phyloP scores from a whole-genome alignment of 2,113 vertebrate genomes.

The Poicephalus gulielmi region DNA sequence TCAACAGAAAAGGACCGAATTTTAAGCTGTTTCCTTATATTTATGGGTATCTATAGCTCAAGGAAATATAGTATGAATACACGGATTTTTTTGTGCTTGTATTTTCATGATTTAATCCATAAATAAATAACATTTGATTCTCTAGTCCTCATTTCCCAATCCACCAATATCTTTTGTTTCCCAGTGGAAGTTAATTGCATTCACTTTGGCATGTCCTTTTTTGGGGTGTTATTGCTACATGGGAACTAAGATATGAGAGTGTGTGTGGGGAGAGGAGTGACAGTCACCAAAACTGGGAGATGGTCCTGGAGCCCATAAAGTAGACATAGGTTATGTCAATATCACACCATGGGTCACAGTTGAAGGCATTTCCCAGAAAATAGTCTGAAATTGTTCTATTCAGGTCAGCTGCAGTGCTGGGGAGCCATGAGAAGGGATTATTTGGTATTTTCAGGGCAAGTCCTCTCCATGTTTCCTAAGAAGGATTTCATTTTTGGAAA shows the following conservation, averaged over 20 bases:
- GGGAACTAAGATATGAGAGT: not conserved
- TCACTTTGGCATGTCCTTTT: conserved; percentile 7
- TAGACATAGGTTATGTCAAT: conserved; percentile 56
- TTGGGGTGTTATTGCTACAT: not conserved
- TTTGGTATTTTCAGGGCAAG: conserved; percentile 22
- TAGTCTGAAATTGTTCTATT: not conserved
- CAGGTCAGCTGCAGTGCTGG: not conserved
- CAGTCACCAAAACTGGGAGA: not conserved
- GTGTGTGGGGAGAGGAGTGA: not conserved
- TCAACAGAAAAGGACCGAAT: not conserved
- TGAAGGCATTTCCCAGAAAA: conserved; percentile 53
- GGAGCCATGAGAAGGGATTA: not conserved
- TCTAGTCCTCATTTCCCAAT: not conserved
- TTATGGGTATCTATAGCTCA: not conserved
- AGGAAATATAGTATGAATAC: not conserved
- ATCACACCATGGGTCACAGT: not conserved
- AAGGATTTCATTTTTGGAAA: not conserved
- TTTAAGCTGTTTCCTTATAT: not conserved
- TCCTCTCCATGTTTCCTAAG: not conserved
- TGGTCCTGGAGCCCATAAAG: not conserved
- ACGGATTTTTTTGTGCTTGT: not conserved
- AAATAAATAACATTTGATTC: conserved; percentile 13
- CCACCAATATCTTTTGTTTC: not conserved
- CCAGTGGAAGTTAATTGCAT: conserved; percentile 1
- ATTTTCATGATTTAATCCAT: not conserved